Conservation (phyloP, 2,113 vertebrate genomes). For the Callithrix jacchus region DNA sequence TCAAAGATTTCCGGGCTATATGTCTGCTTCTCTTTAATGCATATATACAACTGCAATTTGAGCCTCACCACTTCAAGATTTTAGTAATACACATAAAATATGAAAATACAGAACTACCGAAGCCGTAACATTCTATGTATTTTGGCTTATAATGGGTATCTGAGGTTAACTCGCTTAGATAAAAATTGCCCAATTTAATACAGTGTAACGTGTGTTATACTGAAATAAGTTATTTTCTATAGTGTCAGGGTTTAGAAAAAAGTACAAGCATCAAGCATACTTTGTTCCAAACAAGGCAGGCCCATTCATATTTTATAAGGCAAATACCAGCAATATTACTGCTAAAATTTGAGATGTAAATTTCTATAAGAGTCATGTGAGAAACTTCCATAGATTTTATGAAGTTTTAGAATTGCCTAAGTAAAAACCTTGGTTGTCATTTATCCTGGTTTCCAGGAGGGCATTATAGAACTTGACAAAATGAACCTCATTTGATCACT, state of each 20-base stretch:
- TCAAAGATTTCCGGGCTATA: neutral
- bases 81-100: slow-evolving; percentile 7
- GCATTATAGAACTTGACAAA: neutral
- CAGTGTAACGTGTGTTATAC: neutral
- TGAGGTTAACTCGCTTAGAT: slow-evolving; percentile 11
- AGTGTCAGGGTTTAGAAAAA: neutral
- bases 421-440: neutral
- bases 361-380: neutral
- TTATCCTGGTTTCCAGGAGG: neutral
- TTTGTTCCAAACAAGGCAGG: neutral
- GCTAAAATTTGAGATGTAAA: slow-evolving; percentile 5
- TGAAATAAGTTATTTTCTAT: slow-evolving; percentile 19
- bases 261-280: neutral
- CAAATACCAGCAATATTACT: neutral
- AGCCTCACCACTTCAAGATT: neutral
- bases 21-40: neutral
- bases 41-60: neutral
- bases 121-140: neutral
- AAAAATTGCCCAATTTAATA: slow-evolving; percentile 26
- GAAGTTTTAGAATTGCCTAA: neutral
- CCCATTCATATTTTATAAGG: neutral
- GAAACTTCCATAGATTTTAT: neutral
- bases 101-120: neutral
- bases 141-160: neutral
- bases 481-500: neutral